Evolutionary conservation across 2,888 invertebrate genomes (phyloP).

Genomic region (Tryphoninae sp.): DNA sequence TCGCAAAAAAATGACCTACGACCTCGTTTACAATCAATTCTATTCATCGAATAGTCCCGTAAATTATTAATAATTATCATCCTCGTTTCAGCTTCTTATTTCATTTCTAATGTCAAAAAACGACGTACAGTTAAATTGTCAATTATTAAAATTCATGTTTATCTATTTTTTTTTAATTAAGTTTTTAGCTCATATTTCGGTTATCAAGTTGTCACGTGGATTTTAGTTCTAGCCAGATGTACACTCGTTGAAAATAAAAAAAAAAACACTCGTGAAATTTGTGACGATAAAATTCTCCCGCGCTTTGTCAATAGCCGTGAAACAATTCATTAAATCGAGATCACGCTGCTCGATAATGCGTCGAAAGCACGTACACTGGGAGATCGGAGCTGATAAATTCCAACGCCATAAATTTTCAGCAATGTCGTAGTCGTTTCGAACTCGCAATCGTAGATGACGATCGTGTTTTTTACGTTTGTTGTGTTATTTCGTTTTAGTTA

Average conservation of each 20-base stretch:
- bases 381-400: constrained; percentile 54
- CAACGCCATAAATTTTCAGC: constrained; percentile 43
- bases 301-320: constrained; percentile 19
- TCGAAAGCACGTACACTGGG: constrained; percentile 12
- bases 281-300: constrained; percentile 33
- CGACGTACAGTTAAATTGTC: too few species aligned
- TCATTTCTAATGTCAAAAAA: not conserved
- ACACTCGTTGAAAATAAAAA: constrained; percentile 23
- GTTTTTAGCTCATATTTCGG: constrained; percentile 21
- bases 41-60: too few species aligned
- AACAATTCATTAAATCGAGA: constrained; percentile 54
- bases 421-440: constrained; percentile 37
- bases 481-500: constrained; percentile 24
- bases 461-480: constrained; percentile 45
- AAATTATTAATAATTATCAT: too few species aligned
- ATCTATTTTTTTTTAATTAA: constrained; percentile 1
- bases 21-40: too few species aligned
- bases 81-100: not conserved
- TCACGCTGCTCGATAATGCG: constrained; percentile 49
- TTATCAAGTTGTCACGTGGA: constrained; percentile 12
- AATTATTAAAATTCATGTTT: not conserved
- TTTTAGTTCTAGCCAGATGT: constrained; percentile 43
- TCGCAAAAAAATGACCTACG: not conserved
- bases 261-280: constrained; percentile 15
- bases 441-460: constrained; percentile 54